phyloP scores from a whole-genome alignment of 1,140 invertebrate genomes.

The Ptiloglossa arizonensis region DNA sequence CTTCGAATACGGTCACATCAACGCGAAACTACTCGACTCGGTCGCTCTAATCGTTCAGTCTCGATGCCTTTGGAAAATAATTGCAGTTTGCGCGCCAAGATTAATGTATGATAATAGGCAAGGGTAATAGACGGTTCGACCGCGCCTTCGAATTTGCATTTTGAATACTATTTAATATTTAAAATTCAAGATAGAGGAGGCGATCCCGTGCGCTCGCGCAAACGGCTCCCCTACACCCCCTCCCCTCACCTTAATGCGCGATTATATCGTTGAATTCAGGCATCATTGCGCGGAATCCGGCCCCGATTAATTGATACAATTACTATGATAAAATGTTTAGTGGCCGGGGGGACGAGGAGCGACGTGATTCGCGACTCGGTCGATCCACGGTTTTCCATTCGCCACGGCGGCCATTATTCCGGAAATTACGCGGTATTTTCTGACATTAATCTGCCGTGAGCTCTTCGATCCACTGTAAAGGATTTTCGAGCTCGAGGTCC shows the following conservation, averaged over 20 bases:
- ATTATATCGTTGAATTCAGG: constrained; percentile 6
- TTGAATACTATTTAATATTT: constrained; percentile 18
- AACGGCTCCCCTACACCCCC: not conserved
- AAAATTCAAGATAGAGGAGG: not conserved
- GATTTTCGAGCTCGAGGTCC: not conserved
- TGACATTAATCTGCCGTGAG: constrained; percentile 17
- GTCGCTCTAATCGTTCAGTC: not conserved
- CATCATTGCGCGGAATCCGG: constrained; percentile 19
- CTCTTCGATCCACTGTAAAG: not conserved
- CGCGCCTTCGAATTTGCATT: constrained; percentile 31
- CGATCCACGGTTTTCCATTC: not conserved
- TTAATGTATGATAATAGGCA: constrained; percentile 1
- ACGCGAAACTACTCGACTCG: too few relatives aligned
- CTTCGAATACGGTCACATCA: too few relatives aligned
- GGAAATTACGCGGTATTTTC: constrained; percentile 17
- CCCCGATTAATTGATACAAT: constrained; percentile 40
- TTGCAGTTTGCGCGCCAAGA: constrained; percentile 1
- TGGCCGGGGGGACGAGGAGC: not conserved
- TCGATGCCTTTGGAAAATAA: not conserved
- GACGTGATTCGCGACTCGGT: not conserved
- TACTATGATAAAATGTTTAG: constrained; percentile 38
- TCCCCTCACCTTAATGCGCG: not conserved
- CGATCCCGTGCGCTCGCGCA: not conserved
- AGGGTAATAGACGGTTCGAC: constrained; percentile 25
- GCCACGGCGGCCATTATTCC: constrained; percentile 3